Base-by-base conservation (phyloP, 2,888 invertebrate genomes). In the Ellobium chinense region DNA sequence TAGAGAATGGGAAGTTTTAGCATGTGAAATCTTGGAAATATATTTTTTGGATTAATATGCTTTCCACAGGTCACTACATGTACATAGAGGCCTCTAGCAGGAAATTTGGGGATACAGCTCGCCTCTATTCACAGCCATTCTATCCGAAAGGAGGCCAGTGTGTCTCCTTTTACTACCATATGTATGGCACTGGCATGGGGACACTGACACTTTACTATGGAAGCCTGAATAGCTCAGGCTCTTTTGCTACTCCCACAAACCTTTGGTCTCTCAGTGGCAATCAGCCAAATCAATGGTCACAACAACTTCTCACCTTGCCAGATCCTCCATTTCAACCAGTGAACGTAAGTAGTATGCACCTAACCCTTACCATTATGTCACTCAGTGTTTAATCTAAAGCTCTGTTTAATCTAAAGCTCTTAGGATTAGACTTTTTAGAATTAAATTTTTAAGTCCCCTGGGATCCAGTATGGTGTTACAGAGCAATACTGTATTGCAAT, bases 161-260 rank as follows among this genome's bases (percentile, higher is more conserved):
- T 82, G 77, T 92, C 58, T 86, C 89, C 36, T 91, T 92, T 86
- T 92, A 90, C 89, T 91, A 91, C 78, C 87, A 89, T 86, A 91
- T 91, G 91, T 87, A 89, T 83, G 91, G 92, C n/a, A 34, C 77
- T n/a, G 84, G 84, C 58, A 90, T 92, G 87, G 91, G 90, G 2
- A 87, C 84, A 1, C 84, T 91, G 9, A 86, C 85, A 60, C 84
- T 89, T 0, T 74, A 83, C 87, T 90, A 89, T 2, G 85, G 83
- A 5, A 80, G 86, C 82, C 87, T 89, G 2, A 87, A 87, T 76
- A 82, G 84, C 54, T 73, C 81, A 12, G 87, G 89, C 5, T 88
- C 85, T 62, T 36, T 82, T 4, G 78, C 87, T 9, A 87, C 88
- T 9, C 56, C 83, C 1, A 74, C 82, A 5, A 85, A 88, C 3